Evolutionary conservation across 2,113 vertebrate species (phyloP).

Genomic region (Vulpes lagopus): DNA sequence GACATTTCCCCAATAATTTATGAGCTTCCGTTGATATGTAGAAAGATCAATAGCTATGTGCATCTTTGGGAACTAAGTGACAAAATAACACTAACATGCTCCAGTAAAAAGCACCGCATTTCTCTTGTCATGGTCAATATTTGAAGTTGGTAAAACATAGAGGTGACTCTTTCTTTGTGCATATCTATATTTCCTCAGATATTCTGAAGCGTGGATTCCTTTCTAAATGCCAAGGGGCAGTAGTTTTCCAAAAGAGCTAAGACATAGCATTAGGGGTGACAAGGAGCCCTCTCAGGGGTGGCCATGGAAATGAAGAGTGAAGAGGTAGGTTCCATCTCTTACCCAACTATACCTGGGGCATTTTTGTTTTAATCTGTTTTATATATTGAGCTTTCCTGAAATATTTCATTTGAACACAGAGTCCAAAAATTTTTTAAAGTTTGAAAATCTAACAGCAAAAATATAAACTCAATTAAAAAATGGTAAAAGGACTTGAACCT

Average conservation of each 20-base stretch:
- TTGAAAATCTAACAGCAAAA: neutral
- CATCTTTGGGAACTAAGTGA: constrained; percentile 80
- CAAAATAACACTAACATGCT: constrained; percentile 63
- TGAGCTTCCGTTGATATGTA: constrained; percentile 73
- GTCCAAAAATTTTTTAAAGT: neutral
- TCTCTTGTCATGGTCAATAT: constrained; percentile 67
- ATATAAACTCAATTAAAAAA: neutral
- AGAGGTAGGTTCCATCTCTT: neutral
- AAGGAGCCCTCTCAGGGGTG: neutral
- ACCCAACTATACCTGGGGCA: neutral
- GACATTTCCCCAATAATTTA: constrained; percentile 84
- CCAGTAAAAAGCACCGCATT: constrained; percentile 55
- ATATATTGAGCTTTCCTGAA: neutral
- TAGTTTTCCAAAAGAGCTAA: neutral
- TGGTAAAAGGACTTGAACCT: neutral
- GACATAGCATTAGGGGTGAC: neutral
- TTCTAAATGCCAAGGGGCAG: constrained; percentile 10
- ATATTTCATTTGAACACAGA: neutral
- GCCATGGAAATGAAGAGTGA: neutral
- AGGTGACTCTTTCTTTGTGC: constrained; percentile 42
- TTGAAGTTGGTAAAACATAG: constrained; percentile 67
- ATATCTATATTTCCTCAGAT: constrained; percentile 57
- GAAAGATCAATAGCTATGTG: constrained; percentile 68
- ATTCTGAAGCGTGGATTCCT: constrained; percentile 7
- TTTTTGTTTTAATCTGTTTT: neutral